Evolutionary conservation across 2,888 invertebrate genomes (phyloP).

Genomic region (Drosophila histrio): DNA sequence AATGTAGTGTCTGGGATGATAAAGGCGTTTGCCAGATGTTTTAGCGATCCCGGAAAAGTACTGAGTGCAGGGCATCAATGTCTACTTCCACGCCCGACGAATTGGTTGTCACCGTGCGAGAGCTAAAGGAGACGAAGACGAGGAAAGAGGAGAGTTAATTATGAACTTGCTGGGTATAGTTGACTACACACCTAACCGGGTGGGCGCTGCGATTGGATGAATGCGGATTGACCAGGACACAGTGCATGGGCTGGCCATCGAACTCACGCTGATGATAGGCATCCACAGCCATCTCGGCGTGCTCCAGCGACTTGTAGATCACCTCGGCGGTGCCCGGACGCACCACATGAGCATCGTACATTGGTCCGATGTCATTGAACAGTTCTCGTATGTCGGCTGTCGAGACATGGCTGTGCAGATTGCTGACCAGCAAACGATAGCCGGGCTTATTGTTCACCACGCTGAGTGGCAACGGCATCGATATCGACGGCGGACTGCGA

Average conservation of each 20-base stretch:
- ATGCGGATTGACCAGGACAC: constrained; percentile 92
- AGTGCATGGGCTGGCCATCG: constrained; percentile 97
- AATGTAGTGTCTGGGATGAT: constrained; percentile 4
- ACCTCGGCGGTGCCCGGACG: constrained; percentile 96
- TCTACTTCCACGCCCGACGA: constrained; percentile 83
- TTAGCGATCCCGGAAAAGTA: constrained; percentile 82
- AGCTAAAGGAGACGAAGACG: constrained; percentile 22
- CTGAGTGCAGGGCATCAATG: constrained; percentile 84
- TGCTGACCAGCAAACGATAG: constrained; percentile 95
- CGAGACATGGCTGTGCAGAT: constrained; percentile 93
- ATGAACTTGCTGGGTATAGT: background rate
- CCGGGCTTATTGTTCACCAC: constrained; percentile 84
- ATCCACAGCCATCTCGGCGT: constrained; percentile 95
- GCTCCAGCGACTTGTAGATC: constrained; percentile 92
- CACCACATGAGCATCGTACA: constrained; percentile 92
- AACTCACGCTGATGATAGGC: constrained; percentile 96
- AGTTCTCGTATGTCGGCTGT: constrained; percentile 96
- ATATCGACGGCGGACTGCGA: constrained; percentile 35
- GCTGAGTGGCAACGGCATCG: constrained; percentile 43
- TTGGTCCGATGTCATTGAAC: constrained; percentile 95
- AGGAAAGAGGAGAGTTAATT: background rate
- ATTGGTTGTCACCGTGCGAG: constrained; percentile 74
- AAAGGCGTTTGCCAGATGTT: background rate
- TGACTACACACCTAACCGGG: constrained; percentile 75
- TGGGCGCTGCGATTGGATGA: constrained; percentile 87